These are phyloP conservation scores for Heterohyrax brucei DNA, from an alignment of 2,797 vertebrate species.

Conservation along the genomic window DNA sequence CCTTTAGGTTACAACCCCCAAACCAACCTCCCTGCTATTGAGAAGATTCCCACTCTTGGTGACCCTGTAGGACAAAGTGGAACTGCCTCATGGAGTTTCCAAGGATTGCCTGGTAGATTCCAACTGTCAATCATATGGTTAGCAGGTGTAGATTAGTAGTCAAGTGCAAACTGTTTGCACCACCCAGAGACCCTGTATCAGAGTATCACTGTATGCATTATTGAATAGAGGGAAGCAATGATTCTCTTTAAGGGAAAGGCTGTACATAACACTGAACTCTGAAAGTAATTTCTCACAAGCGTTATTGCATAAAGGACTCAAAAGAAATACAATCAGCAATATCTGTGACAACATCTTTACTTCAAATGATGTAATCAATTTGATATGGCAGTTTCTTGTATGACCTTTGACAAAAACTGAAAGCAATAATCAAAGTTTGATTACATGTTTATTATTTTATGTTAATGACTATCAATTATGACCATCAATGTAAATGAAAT, in stretches of 20 bases:
- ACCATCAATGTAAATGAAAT: neutral
- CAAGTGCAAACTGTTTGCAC: neutral
- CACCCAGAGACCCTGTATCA: neutral
- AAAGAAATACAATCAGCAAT: neutral
- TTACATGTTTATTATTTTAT: slow-evolving; percentile 36
- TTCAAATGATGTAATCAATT: slow-evolving; percentile 10
- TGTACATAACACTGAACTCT: neutral
- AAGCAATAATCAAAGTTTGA: slow-evolving; percentile 59
- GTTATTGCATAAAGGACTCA: neutral
- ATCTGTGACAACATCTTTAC: neutral
- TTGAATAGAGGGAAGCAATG: neutral
- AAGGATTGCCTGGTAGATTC: no score
- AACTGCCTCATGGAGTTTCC: no score
- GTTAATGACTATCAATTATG: neutral
- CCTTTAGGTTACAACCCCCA: neutral
- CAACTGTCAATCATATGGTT: no score
- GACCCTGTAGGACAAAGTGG: no score
- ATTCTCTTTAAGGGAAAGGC: neutral
- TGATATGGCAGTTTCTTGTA: neutral
- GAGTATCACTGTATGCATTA: neutral
- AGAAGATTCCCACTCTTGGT: no score
- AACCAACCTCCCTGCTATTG: no score
- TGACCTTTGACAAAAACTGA: slow-evolving; percentile 37
- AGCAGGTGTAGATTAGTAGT: neutral
- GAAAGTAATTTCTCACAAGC: neutral